Evolutionary conservation across 2,113 vertebrate genomes (phyloP), one percentile per base, ranked within the genome.

Genomic region (Plecturocebus donacophilus): DNA sequence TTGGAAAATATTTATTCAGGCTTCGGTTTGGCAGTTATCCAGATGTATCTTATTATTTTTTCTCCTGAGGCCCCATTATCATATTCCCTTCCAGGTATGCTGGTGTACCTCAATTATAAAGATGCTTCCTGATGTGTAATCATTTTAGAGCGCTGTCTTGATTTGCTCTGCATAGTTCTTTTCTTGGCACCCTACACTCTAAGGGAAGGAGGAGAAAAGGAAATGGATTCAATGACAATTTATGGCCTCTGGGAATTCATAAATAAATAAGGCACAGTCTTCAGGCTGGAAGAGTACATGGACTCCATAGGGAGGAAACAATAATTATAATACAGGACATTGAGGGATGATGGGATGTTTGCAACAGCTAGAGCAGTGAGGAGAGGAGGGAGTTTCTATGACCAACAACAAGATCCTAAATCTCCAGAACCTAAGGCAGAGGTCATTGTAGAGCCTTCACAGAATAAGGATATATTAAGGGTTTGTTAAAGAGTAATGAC

Each of bases 1-100:
- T 89, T 90, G 40, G 82, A 42, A 95, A 96, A 64, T 94, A 56
- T 79, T 86, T 95, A 58, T 85, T 94, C n/a, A 82, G 23, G 56
- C 52, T 96, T 92, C 81, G 80, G 27, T 92, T 75, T 40, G 47
- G 14, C 58, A 80, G 64, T 91, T 84, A 87, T 45, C 76, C 40
- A 96, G 49, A 38, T 88, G 45, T 56, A 1, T 61, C 40, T 90
- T 84, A 25, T 58, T 92, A 40, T 58, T 91, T 95, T 68, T 92
- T 66, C 77, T 88, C 71, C 21, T 16, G 61, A 97, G 79, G 30
- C 13, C 21, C 19, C 77, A 30, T 96, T 73, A n/a, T 47, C 66
- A 12, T 47, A 20, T 30, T 94, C 38, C 90, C 40, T 87, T 92
- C 30, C 45, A 47, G 56, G 87, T 20, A 32, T 47, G 40, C 79